phyloP scores from a whole-genome alignment of 2,888 invertebrate species.

The Ennomos fuscantarius region DNA sequence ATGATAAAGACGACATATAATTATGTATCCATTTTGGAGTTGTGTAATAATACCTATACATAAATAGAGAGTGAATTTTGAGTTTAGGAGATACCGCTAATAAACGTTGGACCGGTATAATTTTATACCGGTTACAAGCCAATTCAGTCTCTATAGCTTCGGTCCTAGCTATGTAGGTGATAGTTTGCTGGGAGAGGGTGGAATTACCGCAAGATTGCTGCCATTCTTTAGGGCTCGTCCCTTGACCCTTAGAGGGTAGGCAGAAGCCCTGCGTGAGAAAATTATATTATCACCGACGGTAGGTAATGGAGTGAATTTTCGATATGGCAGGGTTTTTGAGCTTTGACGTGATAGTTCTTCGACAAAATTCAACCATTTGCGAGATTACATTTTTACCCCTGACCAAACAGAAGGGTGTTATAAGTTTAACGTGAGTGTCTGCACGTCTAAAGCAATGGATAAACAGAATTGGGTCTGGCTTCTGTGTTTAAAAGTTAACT shows the following conservation, averaged over 20 bases:
- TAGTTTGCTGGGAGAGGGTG: constrained; percentile 58
- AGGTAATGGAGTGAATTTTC: constrained; percentile 31
- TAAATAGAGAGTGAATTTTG: too few relatives aligned
- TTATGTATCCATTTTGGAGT: too few relatives aligned
- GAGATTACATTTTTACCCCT: too few relatives aligned
- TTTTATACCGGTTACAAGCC: constrained; percentile 6
- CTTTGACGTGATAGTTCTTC: constrained; percentile 11
- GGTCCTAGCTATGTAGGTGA: constrained; percentile 39
- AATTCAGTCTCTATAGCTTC: background rate
- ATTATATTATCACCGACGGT: constrained; percentile 51
- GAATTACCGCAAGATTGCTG: constrained; percentile 75
- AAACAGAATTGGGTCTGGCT: too few relatives aligned
- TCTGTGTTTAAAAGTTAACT: too few relatives aligned
- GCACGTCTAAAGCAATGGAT: too few relatives aligned
- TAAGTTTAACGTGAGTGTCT: too few relatives aligned
- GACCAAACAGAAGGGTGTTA: too few relatives aligned
- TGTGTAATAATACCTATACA: too few relatives aligned
- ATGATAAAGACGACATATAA: too few relatives aligned
- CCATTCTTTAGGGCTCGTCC: constrained; percentile 68
- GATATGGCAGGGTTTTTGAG: constrained; percentile 19
- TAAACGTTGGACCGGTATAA: too few relatives aligned
- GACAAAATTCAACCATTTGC: background rate
- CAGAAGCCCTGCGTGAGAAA: constrained; percentile 51
- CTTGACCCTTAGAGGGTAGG: constrained; percentile 55
- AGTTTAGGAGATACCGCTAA: background rate